A percentile compares a stretch with the other conserved stretches of the same genome.
Evolutionary conservation across 2,113 vertebrate species (phyloP).

Genomic region (Menura novaehollandiae): DNA sequence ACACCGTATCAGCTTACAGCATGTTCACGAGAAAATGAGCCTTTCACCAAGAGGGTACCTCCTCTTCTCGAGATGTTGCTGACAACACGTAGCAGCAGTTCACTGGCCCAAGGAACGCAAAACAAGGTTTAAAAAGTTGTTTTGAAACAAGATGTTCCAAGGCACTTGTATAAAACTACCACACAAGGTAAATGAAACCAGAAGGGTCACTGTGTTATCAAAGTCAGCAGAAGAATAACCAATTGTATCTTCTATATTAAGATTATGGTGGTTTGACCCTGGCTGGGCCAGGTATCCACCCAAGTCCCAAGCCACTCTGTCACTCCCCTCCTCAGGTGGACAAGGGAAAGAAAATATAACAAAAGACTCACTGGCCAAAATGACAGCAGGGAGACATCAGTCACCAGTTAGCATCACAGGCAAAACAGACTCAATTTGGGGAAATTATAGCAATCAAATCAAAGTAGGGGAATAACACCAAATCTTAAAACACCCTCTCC

Average conservation of each 20-base stretch:
- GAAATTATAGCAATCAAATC: background rate
- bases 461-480: background rate
- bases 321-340: background rate
- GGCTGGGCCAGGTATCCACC: background rate
- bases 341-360: background rate
- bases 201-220: background rate
- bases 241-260: background rate
- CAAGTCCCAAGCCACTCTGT: background rate
- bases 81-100: background rate
- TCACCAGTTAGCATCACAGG: background rate
- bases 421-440: background rate
- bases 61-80: background rate
- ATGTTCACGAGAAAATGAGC: background rate
- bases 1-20: background rate
- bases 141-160: background rate
- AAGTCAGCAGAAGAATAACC: background rate
- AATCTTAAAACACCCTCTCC: background rate
- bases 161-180: background rate
- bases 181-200: background rate
- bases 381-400: background rate
- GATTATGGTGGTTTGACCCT: background rate
- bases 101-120: background rate
- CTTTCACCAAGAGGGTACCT: background rate
- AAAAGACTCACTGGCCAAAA: accelerated
- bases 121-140: background rate